phyloP scores from a whole-genome alignment of 1,140 invertebrate genomes.

The Drosophila truncata region DNA sequence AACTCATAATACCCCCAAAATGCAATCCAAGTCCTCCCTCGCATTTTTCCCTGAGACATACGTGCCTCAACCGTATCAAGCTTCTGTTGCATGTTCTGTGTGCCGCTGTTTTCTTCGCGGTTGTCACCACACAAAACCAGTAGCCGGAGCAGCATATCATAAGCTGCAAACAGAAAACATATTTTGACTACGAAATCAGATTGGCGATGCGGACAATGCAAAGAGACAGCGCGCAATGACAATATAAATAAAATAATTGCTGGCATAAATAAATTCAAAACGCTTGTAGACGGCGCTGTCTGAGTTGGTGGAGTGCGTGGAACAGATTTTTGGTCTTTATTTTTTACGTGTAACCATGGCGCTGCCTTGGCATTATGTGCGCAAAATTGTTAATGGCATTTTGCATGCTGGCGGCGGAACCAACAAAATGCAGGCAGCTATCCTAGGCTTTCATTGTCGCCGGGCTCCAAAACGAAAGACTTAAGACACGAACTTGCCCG shows the following conservation, averaged over 20 bases:
- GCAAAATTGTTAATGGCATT: conserved; percentile 72
- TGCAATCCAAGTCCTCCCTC: not conserved
- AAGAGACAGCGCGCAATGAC: no score
- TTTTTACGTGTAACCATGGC: not conserved
- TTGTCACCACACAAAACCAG: conserved; percentile 55
- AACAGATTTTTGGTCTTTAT: conserved; percentile 52
- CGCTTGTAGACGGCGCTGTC: conserved; percentile 34
- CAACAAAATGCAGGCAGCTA: conserved; percentile 65
- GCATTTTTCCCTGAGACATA: not conserved
- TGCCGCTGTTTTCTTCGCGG: not conserved
- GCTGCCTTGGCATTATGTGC: conserved; percentile 59
- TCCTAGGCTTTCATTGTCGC: conserved; percentile 75
- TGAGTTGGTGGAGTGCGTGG: conserved; percentile 65
- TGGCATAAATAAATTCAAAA: conserved; percentile 82
- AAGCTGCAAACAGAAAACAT: conserved; percentile 63
- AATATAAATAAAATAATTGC: conserved; percentile 85
- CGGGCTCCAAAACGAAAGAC: conserved; percentile 66
- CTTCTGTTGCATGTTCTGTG: conserved; percentile 16
- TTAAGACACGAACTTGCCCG: conserved; percentile 75
- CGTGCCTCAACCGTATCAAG: conserved; percentile 12
- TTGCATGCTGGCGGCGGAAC: conserved; percentile 56
- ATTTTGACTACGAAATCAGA: conserved; percentile 84
- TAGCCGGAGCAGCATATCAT: conserved; percentile 69
- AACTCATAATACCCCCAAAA: not conserved
- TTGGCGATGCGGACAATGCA: conserved; percentile 44